Percentiles rank a stretch among this genome's conserved stretches.
These are phyloP conservation scores for Diabrotica virgifera DNA, from an alignment of 1,140 invertebrate genomes.

Conservation along the genomic window DNA sequence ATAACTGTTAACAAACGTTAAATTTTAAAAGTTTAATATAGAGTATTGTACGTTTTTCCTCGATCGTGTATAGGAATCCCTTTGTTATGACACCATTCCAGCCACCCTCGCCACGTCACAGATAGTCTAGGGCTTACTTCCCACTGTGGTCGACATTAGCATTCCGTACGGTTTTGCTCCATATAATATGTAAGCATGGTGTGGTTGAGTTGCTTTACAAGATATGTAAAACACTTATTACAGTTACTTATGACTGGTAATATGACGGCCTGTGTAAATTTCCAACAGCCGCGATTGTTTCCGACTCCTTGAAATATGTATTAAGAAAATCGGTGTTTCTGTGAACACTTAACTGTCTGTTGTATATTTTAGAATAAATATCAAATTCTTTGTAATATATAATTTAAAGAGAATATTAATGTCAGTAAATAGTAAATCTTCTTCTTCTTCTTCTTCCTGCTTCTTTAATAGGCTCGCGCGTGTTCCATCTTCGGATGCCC, in stretches of 20 bases:
- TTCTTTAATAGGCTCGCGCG: too few relatives aligned
- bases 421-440: too few relatives aligned
- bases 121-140: not conserved
- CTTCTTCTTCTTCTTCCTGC: too few relatives aligned
- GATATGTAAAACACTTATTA: constrained; percentile 16
- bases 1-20: too few relatives aligned
- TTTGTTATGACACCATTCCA: too few relatives aligned
- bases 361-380: too few relatives aligned
- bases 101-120: not conserved
- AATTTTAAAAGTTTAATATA: too few relatives aligned
- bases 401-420: too few relatives aligned
- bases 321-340: not conserved
- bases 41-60: too few relatives aligned
- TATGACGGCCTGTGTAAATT: not conserved
- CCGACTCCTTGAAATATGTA: not conserved
- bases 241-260: constrained; percentile 6
- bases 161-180: constrained; percentile 2
- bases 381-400: too few relatives aligned
- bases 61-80: too few relatives aligned
- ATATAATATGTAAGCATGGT: constrained; percentile 10
- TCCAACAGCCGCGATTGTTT: not conserved
- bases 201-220: constrained; percentile 7
- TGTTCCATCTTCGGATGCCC: too few relatives aligned
- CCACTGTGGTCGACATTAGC: not conserved
- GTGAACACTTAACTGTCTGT: not conserved